phyloP scores from a whole-genome alignment of 2,113 vertebrate genomes.

The Myotis davidii region DNA sequence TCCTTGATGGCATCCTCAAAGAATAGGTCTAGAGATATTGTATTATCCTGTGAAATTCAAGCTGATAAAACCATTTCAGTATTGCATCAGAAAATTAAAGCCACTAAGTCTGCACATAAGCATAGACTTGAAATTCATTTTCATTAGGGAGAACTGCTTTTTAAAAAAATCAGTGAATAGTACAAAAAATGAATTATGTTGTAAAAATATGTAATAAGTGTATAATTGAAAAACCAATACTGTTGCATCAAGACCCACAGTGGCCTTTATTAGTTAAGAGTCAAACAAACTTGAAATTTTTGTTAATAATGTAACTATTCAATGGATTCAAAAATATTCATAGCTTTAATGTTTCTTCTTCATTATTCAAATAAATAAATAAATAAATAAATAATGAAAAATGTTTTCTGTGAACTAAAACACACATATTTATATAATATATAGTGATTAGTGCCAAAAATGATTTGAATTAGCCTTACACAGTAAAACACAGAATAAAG shows the following conservation, averaged over 20 bases:
- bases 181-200: slow-evolving; percentile 20
- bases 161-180: slow-evolving; percentile 48
- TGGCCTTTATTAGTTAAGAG: slow-evolving; percentile 78
- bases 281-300: slow-evolving; percentile 77
- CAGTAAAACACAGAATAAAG: not conserved
- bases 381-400: not conserved
- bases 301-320: slow-evolving; percentile 73
- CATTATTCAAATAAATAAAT: slow-evolving; percentile 13
- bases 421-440: not conserved
- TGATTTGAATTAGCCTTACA: not conserved
- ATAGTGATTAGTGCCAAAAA: not conserved
- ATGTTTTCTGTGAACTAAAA: not conserved
- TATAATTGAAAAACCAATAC: slow-evolving; percentile 73
- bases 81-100: slow-evolving; percentile 42
- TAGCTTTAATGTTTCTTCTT: slow-evolving; percentile 65
- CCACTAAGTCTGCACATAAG: slow-evolving; percentile 41
- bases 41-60: not conserved
- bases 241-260: slow-evolving; percentile 67
- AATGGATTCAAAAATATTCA: slow-evolving; percentile 70
- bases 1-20: not conserved
- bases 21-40: not conserved
- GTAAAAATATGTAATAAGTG: slow-evolving; percentile 74
- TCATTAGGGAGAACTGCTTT: slow-evolving; percentile 6
- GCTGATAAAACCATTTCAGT: not conserved
- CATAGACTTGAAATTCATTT: slow-evolving; percentile 48